Conservation (phyloP, 2,888 invertebrate species). For the Nephrotoma guestfalica region DNA sequence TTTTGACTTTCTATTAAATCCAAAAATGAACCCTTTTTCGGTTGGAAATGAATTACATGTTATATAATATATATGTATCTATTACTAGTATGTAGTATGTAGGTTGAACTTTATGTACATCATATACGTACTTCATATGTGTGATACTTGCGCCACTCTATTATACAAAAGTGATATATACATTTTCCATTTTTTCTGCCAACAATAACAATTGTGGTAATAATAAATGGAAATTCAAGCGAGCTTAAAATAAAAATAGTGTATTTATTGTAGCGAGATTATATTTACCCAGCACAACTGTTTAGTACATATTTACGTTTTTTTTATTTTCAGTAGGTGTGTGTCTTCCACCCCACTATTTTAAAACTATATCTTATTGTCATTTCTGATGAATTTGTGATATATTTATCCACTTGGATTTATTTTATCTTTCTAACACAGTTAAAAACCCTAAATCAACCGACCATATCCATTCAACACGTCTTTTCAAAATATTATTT, state of each 20-base stretch:
- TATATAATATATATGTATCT: neutral
- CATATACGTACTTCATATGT: neutral
- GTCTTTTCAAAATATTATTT: neutral
- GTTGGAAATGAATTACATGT: neutral
- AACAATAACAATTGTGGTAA: neutral
- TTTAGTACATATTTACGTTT: neutral
- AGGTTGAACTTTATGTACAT: neutral
- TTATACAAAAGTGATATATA: neutral
- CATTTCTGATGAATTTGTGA: neutral
- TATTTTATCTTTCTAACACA: neutral
- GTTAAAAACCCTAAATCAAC: neutral
- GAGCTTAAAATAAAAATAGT: neutral
- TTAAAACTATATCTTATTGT: neutral
- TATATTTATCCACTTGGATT: neutral
- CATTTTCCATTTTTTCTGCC: neutral
- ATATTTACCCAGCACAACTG: neutral
- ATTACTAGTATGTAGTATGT: too few relatives aligned
- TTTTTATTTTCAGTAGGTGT: neutral
- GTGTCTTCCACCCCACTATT: neutral
- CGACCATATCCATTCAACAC: neutral
- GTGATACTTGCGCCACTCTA: neutral
- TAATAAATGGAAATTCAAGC: neutral
- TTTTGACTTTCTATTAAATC: neutral
- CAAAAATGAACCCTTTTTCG: neutral
- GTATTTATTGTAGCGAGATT: neutral